These are phyloP conservation scores for Typhlomys cinereus DNA, from an alignment of 2,113 vertebrate genomes.

Conservation along the genomic window DNA sequence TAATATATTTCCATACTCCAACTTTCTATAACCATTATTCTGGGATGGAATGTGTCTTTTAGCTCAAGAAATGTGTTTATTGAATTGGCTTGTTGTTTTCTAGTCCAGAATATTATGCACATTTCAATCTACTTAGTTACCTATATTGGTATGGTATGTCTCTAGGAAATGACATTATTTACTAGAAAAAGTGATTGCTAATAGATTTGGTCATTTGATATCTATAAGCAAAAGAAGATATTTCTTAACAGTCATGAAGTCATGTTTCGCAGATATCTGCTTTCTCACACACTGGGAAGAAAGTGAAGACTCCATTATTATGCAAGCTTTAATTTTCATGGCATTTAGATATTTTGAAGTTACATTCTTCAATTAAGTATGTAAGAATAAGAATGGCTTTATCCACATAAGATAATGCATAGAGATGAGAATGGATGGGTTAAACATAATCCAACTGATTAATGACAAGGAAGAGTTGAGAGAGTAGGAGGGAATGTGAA, in stretches of 20 bases:
- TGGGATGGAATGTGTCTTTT: neutral
- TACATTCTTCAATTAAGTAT: constrained; percentile 23
- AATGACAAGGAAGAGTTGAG: too few species aligned
- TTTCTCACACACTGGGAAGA: neutral
- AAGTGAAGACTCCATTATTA: neutral
- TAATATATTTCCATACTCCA: neutral
- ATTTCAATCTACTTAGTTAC: neutral
- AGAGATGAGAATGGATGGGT: neutral
- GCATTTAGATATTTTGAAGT: constrained; percentile 26
- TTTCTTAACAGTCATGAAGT: neutral
- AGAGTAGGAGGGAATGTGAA: too few species aligned
- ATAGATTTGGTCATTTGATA: neutral
- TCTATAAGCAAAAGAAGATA: neutral
- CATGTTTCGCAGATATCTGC: neutral
- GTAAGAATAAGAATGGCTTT: neutral
- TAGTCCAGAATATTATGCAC: neutral
- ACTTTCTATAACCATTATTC: neutral
- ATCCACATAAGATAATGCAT: neutral
- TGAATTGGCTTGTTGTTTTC: neutral
- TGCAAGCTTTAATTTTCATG: constrained; percentile 30
- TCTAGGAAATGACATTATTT: neutral
- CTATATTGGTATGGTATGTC: neutral
- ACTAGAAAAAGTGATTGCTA: neutral
- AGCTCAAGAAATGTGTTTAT: neutral
- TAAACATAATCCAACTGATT: neutral